Conservation (phyloP, 2,888 invertebrate species). For the Asteroscopus sphinx region DNA sequence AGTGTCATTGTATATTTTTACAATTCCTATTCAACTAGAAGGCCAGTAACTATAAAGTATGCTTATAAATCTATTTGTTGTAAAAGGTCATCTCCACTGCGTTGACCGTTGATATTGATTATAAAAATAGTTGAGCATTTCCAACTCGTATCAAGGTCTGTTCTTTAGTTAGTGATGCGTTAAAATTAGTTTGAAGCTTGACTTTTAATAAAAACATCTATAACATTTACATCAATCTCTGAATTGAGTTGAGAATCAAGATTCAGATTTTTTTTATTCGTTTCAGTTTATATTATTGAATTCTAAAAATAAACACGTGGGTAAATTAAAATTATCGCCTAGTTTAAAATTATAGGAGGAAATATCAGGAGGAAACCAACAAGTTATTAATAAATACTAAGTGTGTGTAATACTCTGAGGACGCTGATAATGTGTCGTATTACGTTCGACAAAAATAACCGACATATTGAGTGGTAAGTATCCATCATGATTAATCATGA, state of each 20-base stretch:
- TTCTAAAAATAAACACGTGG: constrained; percentile 29
- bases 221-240: neutral
- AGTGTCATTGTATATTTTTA: constrained; percentile 7
- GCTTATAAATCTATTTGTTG: constrained; percentile 59
- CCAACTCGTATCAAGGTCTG: constrained; percentile 66
- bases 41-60: constrained; percentile 38
- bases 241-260: neutral
- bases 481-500: constrained; percentile 26
- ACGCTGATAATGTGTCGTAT: constrained; percentile 45
- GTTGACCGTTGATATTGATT: constrained; percentile 66
- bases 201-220: neutral
- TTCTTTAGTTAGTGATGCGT: constrained; percentile 57
- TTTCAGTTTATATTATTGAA: constrained; percentile 1
- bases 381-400: constrained; percentile 37
- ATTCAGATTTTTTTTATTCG: neutral
- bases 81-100: constrained; percentile 63
- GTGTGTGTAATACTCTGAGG: constrained; percentile 37
- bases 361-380: constrained; percentile 41
- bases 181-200: constrained; percentile 54
- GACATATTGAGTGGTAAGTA: constrained; percentile 17
- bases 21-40: constrained; percentile 22
- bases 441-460: constrained; percentile 42
- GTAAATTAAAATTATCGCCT: constrained; percentile 18
- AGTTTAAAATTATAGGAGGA: constrained; percentile 34
- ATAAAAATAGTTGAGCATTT: constrained; percentile 66